Evolutionary conservation across 2,797 vertebrate species (phyloP), one percentile per base, ranked within the genome.

Genomic region (Balearica regulorum): DNA sequence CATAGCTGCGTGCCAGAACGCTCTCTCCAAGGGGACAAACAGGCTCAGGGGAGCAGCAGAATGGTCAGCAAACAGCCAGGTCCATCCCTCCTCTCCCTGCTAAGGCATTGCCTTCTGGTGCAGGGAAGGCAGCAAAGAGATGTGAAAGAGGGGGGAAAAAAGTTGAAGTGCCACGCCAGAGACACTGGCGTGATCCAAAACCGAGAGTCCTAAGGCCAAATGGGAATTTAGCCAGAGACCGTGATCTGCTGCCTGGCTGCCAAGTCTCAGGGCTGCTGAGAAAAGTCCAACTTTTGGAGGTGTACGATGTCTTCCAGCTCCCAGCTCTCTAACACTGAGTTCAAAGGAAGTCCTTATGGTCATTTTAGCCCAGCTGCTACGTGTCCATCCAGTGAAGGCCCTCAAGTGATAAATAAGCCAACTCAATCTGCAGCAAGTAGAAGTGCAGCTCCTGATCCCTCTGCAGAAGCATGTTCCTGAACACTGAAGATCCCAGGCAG

Each of bases 401-500:
- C 14, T 53, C n/a, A 64, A 13, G 25, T 46, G 25, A 49, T 75
- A 78, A 73, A 48, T 8, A 86, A 93, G 5, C 11, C 26, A 53
- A 44, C 49, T 57, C 25, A 11, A 44, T 14, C 37, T 54, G 3
- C 29, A 89, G n/a, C 2, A 9, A 70, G 70, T 4, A 53, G 8
- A 8, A 80, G 12, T 19, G 24, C 72, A 65, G 17, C 44, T 71
- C 19, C 83, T 54, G 49, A 26, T 16, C 14, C 14, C 21, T 41
- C n/a, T 83, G 37, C 51, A 71, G 72, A 78, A 81, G 8, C 1
- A 4, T 2, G 2, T 8, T 61, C 5, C 24, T 78, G 49, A 80
- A 71, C 0, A 33, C 17, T 58, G 46, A 78, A n/a, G 37, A 43
- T 35, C 24, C 5, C 5, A 5, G 31, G 33, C 0, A 6, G 5